Evolutionary conservation across 2,113 vertebrate species (phyloP).

Genomic region (Melospiza melodia): DNA sequence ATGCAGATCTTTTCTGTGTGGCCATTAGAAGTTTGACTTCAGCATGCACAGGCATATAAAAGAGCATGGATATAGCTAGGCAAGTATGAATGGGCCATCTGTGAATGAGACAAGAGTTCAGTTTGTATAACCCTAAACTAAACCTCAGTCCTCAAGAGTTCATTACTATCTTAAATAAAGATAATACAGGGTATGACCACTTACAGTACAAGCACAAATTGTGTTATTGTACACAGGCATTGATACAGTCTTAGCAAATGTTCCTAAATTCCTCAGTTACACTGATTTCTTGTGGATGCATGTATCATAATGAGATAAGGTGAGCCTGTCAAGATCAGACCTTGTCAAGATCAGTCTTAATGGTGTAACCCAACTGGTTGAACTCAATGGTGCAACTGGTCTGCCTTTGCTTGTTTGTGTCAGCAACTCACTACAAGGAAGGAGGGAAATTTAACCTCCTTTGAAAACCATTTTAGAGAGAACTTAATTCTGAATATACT

Average conservation of each 20-base stretch:
- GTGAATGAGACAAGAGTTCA: not conserved
- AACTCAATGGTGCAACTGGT: not conserved
- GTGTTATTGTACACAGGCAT: not conserved
- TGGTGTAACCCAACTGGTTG: not conserved
- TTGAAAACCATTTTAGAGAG: not conserved
- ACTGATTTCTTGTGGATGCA: not conserved
- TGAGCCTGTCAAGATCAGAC: not conserved
- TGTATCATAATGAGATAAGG: not conserved
- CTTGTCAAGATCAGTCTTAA: not conserved
- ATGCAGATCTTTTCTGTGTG: not conserved
- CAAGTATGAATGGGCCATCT: not conserved
- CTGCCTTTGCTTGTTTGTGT: not conserved
- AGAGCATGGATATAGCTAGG: not conserved
- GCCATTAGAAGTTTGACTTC: not conserved
- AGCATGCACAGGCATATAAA: not conserved
- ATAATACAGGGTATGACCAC: not conserved
- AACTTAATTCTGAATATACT: not conserved
- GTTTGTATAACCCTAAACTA: not conserved
- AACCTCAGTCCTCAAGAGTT: not conserved
- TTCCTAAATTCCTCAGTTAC: not conserved
- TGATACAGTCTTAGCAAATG: not conserved
- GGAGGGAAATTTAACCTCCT: not conserved
- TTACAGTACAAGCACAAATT: not conserved
- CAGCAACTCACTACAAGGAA: not conserved
- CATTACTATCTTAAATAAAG: not conserved